phyloP scores from a whole-genome alignment of 1,140 invertebrate genomes.

The Trissolcus basalis region DNA sequence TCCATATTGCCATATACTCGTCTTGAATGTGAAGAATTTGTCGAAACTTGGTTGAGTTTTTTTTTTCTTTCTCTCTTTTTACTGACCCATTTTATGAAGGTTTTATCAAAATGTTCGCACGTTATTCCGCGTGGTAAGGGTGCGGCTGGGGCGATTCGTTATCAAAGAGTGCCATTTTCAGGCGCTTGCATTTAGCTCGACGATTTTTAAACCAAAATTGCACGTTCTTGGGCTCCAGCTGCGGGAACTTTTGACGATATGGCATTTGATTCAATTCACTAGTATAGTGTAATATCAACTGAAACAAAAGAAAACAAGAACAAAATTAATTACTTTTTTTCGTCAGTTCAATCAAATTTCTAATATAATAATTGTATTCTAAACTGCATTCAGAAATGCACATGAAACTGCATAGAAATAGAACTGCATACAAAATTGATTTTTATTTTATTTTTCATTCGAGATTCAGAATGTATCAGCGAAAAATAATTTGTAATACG shows the following conservation, averaged over 20 bases:
- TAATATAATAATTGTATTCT: no score
- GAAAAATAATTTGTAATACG: no score
- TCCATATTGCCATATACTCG: slow-evolving; percentile 8
- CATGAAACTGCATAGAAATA: no score
- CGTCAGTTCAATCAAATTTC: neutral
- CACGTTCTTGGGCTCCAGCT: slow-evolving; percentile 97
- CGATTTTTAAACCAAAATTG: slow-evolving; percentile 99
- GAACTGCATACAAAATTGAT: no score
- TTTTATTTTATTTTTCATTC: no score
- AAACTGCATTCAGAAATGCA: no score
- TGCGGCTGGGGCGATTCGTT: slow-evolving; percentile 79
- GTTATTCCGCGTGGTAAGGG: slow-evolving; percentile 73
- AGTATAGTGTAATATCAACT: slow-evolving; percentile 96
- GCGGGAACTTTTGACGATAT: slow-evolving; percentile 96
- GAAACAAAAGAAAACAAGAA: slow-evolving; percentile 28
- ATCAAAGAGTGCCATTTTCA: slow-evolving; percentile 90
- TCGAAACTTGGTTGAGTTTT: no score
- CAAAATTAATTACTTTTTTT: neutral
- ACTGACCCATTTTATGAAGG: slow-evolving; percentile 1
- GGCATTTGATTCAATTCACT: slow-evolving; percentile 96
- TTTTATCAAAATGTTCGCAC: slow-evolving; percentile 40
- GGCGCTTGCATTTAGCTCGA: slow-evolving; percentile 94
- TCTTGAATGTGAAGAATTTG: no score
- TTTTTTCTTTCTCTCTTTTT: slow-evolving; percentile 9
- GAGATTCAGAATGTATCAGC: no score